These are phyloP conservation scores for Trichomalopsis sarcophagae DNA, from an alignment of 1,140 invertebrate genomes.

Conservation along the genomic window DNA sequence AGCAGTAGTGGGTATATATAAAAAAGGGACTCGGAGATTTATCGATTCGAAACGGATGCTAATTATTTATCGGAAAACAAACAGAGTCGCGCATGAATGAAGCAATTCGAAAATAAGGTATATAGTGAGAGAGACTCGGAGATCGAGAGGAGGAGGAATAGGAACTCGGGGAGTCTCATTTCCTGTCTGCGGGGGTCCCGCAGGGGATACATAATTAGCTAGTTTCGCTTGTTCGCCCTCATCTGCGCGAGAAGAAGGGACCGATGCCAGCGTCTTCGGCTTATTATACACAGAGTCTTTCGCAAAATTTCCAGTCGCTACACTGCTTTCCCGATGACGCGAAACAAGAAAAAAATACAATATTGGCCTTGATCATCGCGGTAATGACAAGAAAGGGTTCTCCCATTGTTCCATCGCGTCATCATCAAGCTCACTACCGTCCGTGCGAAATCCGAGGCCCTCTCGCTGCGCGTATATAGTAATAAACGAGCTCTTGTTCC, in stretches of 20 bases:
- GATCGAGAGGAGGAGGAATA: conserved; percentile 47
- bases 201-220: conserved; percentile 73
- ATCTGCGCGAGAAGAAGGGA: background rate
- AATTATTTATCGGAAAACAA: background rate
- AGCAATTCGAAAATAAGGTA: background rate
- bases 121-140: background rate
- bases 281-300: background rate
- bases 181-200: conserved; percentile 73
- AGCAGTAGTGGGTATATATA: background rate
- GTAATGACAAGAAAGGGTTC: background rate
- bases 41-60: background rate
- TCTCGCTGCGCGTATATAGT: background rate
- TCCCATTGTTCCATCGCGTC: background rate
- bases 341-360: background rate
- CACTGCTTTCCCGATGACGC: too few species aligned
- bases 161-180: conserved; percentile 73
- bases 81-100: background rate
- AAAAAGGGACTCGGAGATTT: background rate
- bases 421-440: conserved; percentile 2
- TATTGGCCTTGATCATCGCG: conserved; percentile 3
- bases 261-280: conserved; percentile 16
- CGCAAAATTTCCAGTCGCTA: background rate
- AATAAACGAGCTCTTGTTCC: conserved; percentile 46
- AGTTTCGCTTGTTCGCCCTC: conserved; percentile 62
- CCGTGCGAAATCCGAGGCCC: conserved; percentile 16